A percentile compares a stretch with the other conserved stretches of the same genome.
Conservation (phyloP, 64 coral and sea anemone genomes). For the Pocillopora damicornis region DNA sequence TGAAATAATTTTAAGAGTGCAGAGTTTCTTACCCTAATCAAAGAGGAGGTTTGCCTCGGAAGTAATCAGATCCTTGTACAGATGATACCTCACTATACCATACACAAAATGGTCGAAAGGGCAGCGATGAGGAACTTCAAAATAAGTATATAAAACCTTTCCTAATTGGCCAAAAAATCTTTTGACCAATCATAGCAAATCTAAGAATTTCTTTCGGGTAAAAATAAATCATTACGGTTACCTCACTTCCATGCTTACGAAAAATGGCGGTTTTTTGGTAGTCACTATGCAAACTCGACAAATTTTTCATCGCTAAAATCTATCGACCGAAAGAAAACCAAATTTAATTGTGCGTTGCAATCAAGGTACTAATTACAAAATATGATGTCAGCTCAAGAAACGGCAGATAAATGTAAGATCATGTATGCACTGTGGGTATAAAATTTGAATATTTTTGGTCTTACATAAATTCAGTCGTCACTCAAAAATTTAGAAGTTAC, state of each 20-base stretch:
- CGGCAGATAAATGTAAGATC: conserved; percentile 50
- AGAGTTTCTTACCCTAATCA: not conserved
- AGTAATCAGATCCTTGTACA: not conserved
- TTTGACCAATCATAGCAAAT: conserved; percentile 40
- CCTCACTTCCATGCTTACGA: conserved; percentile 29
- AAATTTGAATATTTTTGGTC: too few species aligned
- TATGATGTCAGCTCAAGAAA: conserved; percentile 41
- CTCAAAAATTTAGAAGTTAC: too few species aligned
- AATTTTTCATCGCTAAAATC: not conserved
- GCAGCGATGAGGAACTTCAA: not conserved
- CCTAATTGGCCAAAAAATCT: not conserved
- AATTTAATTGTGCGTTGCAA: not conserved
- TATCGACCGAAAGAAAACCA: too few species aligned
- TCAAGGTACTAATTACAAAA: not conserved
- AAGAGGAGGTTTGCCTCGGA: not conserved
- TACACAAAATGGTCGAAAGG: not conserved
- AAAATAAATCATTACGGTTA: not conserved
- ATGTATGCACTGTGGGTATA: too few species aligned
- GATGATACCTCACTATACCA: not conserved
- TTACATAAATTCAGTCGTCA: too few species aligned
- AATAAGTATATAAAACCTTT: not conserved
- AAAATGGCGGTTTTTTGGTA: conserved; percentile 51
- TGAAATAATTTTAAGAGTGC: not conserved
- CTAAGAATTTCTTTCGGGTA: not conserved
- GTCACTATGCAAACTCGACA: not conserved